A percentile compares a stretch with the other conserved stretches of the same genome.
Evolutionary conservation across 2,113 vertebrate genomes (phyloP).

Genomic region (Phyllopteryx taeniolatus): DNA sequence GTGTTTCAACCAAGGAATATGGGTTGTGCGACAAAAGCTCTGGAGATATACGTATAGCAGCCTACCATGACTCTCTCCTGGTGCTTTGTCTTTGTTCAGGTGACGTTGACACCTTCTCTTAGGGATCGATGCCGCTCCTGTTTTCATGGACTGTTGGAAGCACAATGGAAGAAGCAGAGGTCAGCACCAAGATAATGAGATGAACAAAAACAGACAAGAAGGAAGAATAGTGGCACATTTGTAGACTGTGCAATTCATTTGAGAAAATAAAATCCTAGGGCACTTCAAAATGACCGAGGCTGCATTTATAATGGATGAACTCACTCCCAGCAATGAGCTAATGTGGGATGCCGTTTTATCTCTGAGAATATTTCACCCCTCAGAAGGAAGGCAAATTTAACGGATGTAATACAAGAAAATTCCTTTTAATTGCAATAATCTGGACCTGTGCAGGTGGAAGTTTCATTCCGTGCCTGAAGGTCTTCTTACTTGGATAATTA

Average conservation of each 20-base stretch:
- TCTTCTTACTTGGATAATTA: constrained; percentile 54
- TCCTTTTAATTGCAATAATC: constrained; percentile 29
- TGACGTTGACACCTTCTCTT: constrained; percentile 55
- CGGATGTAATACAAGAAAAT: constrained; percentile 27
- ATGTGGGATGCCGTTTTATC: constrained; percentile 59
- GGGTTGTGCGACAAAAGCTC: neutral
- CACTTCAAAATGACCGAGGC: constrained; percentile 59
- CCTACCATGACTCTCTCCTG: constrained; percentile 67
- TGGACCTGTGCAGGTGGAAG: constrained; percentile 37
- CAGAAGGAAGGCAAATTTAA: constrained; percentile 59
- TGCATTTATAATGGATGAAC: constrained; percentile 68
- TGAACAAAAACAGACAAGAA: constrained; percentile 33
- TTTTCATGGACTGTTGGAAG: constrained; percentile 70
- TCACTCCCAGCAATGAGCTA: constrained; percentile 47
- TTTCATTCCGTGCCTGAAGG: constrained; percentile 37
- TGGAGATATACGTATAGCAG: neutral
- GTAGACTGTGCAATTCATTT: constrained; percentile 25
- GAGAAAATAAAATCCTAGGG: constrained; percentile 52
- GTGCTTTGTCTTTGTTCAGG: constrained; percentile 56
- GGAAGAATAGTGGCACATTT: constrained; percentile 44
- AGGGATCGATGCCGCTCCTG: constrained; percentile 51
- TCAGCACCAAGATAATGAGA: constrained; percentile 44
- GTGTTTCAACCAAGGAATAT: neutral
- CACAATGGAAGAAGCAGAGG: constrained; percentile 45
- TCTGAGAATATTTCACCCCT: constrained; percentile 61